phyloP scores from a whole-genome alignment of 2,113 vertebrate species.

The Gambusia holbrooki region DNA sequence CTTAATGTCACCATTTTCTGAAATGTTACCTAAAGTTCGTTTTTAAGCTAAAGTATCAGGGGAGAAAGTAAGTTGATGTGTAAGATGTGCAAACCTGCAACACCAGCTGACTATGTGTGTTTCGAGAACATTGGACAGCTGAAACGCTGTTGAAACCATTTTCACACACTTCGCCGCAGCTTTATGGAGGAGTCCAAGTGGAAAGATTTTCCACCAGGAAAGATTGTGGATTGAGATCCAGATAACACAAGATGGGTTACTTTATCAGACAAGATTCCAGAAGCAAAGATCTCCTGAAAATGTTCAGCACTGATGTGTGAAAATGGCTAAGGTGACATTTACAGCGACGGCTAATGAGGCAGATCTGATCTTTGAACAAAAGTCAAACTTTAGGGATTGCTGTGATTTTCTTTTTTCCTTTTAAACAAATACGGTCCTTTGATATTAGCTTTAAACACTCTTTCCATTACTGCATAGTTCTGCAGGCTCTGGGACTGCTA shows the following conservation, averaged over 20 bases:
- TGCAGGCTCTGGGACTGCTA: slow-evolving; percentile 60
- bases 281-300: too few species aligned
- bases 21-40: neutral
- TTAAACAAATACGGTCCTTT: slow-evolving; percentile 15
- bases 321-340: neutral
- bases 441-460: slow-evolving; percentile 14
- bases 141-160: neutral
- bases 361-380: neutral
- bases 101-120: neutral
- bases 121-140: neutral
- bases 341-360: neutral
- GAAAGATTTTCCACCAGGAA: too few species aligned
- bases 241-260: too few species aligned
- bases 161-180: neutral
- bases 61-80: neutral
- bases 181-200: too few species aligned
- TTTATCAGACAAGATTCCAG: too few species aligned
- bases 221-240: too few species aligned
- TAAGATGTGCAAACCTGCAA: neutral
- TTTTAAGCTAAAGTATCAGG: neutral
- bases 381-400: slow-evolving; percentile 10
- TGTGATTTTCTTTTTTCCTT: neutral
- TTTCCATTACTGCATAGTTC: slow-evolving; percentile 54
- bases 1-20: neutral
- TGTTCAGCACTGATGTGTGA: neutral